Evolutionary conservation across 2,113 vertebrate species (phyloP), one percentile per base, ranked within the genome.

Genomic region (Barnardius zonarius): DNA sequence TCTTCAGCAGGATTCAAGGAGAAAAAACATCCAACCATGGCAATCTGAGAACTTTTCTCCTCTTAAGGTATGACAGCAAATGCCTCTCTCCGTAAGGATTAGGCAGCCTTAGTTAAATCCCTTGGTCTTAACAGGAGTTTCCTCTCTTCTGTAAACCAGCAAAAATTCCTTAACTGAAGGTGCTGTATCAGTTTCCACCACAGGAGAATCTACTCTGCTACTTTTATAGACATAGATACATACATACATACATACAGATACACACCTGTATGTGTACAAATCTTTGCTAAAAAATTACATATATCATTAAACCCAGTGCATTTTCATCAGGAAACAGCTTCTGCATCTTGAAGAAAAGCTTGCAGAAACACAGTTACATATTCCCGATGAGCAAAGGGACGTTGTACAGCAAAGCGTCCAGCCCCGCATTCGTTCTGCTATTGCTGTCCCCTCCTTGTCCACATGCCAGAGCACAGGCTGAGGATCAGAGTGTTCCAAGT

Each of bases 361-460:
- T 28, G 41, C 41, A 67, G 28, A n/a, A 51, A 28, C 66, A 4
- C 52, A 39, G 31, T 7, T 9, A 1, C 5, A 14, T 16, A 4
- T 44, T 67, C 70, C 41, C 28, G 18, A 1, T 3, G 41, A 81
- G 15, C 15, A 51, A 57, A 57, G 12, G 3, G 16, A 67, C 1
- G 0, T 3, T 10, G 76, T 24, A 35, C 37, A 67, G 0, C 17
- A 17, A 41, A 17, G 14, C 27, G 14, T 19, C 57, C 46, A 49
- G 59, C 11, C 18, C 39, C 9, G 28, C 31, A 1, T 27, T 39
- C 15, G 0, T 30, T 11, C 3, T 5, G 57, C 1, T 25, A 5
- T 13, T 35, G 49, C n/a, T 52, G 33, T 86, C 55, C 37, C 51
- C 17, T 22, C 54, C 2, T 7, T 68, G 66, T 81, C 61, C 61